phyloP scores from a whole-genome alignment of 2,113 vertebrate genomes.

The Gobius niger region DNA sequence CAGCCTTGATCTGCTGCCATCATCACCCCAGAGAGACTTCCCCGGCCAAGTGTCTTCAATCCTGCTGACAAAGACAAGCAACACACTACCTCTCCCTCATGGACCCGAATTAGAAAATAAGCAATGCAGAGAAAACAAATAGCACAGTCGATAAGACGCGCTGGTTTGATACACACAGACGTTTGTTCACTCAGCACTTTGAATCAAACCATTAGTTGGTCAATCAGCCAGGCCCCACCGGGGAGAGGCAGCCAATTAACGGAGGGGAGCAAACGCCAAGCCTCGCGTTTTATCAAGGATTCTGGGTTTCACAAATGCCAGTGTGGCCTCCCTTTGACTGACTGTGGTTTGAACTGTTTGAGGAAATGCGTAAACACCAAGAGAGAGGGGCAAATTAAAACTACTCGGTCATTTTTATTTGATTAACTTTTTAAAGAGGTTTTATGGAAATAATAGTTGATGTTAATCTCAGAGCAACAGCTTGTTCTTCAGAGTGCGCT shows the following conservation, averaged over 20 bases:
- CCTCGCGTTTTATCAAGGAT: conserved; percentile 67
- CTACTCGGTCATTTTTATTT: too few species aligned
- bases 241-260: conserved; percentile 73
- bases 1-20: conserved; percentile 19
- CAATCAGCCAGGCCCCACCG: conserved; percentile 67
- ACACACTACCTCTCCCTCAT: conserved; percentile 17
- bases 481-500: too few species aligned
- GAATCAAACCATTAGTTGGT: conserved; percentile 73
- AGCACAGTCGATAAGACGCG: conserved; percentile 39
- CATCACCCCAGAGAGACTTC: conserved; percentile 34
- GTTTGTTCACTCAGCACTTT: conserved; percentile 66
- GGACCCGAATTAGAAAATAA: conserved; percentile 44
- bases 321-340: conserved; percentile 38
- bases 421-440: too few species aligned
- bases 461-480: too few species aligned
- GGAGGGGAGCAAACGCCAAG: conserved; percentile 56
- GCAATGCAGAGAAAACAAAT: conserved; percentile 49
- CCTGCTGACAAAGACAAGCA: conserved; percentile 39
- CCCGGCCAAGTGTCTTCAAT: conserved; percentile 30
- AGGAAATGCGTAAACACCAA: neutral
- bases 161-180: conserved; percentile 31
- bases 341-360: conserved; percentile 24
- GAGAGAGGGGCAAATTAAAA: too few species aligned
- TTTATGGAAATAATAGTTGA: too few species aligned
- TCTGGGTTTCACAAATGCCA: conserved; percentile 39